Base-by-base conservation (phyloP, 2,797 vertebrate species). In the Myripristis jacobus region DNA sequence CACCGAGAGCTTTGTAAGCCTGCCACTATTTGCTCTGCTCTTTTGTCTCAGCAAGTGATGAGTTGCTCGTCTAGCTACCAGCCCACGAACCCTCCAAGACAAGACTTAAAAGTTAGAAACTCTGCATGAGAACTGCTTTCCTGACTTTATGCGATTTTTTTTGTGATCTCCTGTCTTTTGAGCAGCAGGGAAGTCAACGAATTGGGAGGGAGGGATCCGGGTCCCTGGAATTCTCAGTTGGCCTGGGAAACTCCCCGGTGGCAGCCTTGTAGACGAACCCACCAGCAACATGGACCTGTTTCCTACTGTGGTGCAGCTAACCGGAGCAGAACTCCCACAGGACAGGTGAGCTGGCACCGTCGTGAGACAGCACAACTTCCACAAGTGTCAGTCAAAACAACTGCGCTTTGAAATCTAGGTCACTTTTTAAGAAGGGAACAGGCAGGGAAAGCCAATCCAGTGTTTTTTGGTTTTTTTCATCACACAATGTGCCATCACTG, bases 231-330 rank as follows among this genome's bases (percentile, higher is more conserved):
- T 98, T 52, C 56, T 98, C 4, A 86, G 88, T 0, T 97, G 96
- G 96, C 90, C 94, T 0, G 92, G 93, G 0, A 79, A 78, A 5
- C 54, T 97, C 57, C 87, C 82, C 0, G 58, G 83, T 0, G 92
- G 94, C 22, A 71, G 56, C 18, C 46, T 79, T 68, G 81, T 95
- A 0, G 81, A 94, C 5, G 91, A 94, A 24, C 95, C 95, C 38
- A 96, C 96, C 0, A 98, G 96, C 89, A 96, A 96, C 90, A 97
- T 98, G 96, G 97, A 97, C 84, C 18, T 98, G 62, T 98, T 97
- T 72, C 95, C 96, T 0, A 97, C 95, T 0, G 73, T 96, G 73
- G 92, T 89, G 60, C 91, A 77, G 27, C 94, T 98, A 62, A 93
- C 93, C 0, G 87, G 92, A 0, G 91, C 92, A 0, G 25, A 75